Evolutionary conservation across 1,140 invertebrate species (phyloP).

Genomic region (Nasonia giraulti): DNA sequence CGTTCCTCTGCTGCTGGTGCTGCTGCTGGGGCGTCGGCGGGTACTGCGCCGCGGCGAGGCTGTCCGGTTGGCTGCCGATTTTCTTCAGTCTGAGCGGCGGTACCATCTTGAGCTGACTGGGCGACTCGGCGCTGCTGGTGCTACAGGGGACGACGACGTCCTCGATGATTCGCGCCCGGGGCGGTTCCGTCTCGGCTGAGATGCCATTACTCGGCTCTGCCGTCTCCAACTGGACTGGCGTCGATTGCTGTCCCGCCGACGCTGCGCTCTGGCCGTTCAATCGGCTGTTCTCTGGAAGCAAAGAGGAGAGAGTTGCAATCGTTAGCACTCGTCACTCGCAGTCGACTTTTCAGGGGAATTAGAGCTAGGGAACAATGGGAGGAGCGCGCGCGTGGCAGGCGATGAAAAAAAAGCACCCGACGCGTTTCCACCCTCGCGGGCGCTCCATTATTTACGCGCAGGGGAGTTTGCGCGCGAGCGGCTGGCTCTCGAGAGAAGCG

Average conservation of each 20-base stretch:
- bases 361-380: background rate
- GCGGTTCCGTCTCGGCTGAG: background rate
- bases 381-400: too few species aligned
- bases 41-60: background rate
- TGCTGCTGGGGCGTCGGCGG: background rate
- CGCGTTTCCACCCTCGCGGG: background rate
- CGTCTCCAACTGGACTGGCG: background rate
- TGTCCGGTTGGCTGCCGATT: slow-evolving; percentile 27
- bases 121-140: background rate
- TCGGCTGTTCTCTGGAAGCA: background rate
- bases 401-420: background rate
- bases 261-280: background rate
- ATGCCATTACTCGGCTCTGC: background rate
- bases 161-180: slow-evolving; percentile 2
- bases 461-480: background rate
- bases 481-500: background rate
- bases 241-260: background rate
- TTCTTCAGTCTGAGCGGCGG: slow-evolving; percentile 64
- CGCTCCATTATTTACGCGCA: background rate
- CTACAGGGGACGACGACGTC: background rate
- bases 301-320: too few species aligned
- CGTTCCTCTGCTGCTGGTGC: background rate
- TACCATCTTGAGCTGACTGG: slow-evolving; percentile 54
- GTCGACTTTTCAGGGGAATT: too few species aligned
- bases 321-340: too few species aligned